Percentiles rank a stretch among this genome's conserved stretches.
Conservation (phyloP, 2,888 invertebrate species). For the Sepioteuthis lessoniana region DNA sequence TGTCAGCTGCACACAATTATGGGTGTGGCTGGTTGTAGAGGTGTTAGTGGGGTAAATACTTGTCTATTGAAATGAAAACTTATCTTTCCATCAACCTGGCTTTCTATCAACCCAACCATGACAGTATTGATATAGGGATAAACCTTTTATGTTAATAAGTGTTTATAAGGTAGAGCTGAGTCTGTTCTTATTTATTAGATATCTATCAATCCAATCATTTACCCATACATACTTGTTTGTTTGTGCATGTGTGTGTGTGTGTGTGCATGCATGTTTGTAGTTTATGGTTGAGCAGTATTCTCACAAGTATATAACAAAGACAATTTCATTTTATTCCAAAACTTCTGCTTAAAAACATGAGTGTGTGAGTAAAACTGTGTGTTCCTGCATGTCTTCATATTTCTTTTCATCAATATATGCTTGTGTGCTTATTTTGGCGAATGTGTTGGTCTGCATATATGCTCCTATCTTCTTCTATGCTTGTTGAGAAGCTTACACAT, state of each 20-base stretch:
- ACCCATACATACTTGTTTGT: too few species aligned
- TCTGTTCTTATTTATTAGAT: too few species aligned
- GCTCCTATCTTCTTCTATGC: not conserved
- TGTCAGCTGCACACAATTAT: not conserved
- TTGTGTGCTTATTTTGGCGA: not conserved
- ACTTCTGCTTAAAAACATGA: not conserved
- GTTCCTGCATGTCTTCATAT: not conserved
- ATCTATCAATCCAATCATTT: too few species aligned
- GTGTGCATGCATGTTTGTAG: not conserved
- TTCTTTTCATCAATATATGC: not conserved
- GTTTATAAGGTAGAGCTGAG: too few species aligned
- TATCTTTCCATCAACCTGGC: not conserved
- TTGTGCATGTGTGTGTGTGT: not conserved
- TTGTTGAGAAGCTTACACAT: not conserved
- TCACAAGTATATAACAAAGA: not conserved
- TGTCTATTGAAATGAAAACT: not conserved
- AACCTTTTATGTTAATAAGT: not conserved
- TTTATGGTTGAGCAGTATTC: not conserved
- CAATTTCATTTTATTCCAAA: not conserved
- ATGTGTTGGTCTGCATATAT: not conserved
- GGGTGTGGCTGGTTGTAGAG: not conserved
- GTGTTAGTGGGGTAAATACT: not conserved
- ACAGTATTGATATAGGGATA: not conserved
- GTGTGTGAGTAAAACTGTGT: not conserved
- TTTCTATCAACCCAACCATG: not conserved